phyloP scores from a whole-genome alignment of 2,888 invertebrate species.

The Lottia scabra region DNA sequence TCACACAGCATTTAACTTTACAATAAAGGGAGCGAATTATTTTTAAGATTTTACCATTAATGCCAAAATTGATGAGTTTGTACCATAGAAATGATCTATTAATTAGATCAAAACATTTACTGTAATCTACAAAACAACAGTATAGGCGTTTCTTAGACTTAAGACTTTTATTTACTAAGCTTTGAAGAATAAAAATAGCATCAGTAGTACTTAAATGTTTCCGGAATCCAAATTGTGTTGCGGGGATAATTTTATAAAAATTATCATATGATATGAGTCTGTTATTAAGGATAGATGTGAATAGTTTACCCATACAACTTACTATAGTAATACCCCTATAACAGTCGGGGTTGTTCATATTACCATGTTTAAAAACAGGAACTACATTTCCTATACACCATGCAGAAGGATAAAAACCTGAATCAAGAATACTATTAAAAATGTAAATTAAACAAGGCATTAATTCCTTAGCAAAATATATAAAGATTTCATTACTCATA shows the following conservation, averaged over 20 bases:
- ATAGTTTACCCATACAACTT: not conserved
- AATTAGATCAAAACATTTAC: too few relatives aligned
- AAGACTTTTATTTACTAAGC: not conserved
- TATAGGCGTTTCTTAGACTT: not conserved
- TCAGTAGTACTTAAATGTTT: not conserved
- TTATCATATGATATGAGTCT: not conserved
- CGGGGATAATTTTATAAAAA: not conserved
- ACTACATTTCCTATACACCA: slow-evolving; percentile 2
- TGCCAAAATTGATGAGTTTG: not conserved
- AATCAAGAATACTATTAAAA: not conserved
- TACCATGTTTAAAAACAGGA: not conserved
- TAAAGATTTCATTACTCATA: not conserved
- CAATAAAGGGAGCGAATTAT: not conserved
- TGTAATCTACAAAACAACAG: too few relatives aligned
- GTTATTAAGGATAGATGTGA: not conserved
- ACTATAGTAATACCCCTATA: not conserved
- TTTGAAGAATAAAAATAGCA: slow-evolving; percentile 2
- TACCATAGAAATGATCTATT: not conserved
- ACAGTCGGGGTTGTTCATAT: not conserved
- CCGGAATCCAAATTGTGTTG: not conserved
- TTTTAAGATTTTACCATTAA: not conserved
- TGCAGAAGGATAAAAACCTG: not conserved
- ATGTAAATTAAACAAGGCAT: not conserved
- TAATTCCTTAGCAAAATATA: not conserved
- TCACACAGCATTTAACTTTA: not conserved